Evolutionary conservation across 2,797 vertebrate genomes (phyloP), one percentile per base, ranked within the genome.

Genomic region (Lutjanus campechanus): DNA sequence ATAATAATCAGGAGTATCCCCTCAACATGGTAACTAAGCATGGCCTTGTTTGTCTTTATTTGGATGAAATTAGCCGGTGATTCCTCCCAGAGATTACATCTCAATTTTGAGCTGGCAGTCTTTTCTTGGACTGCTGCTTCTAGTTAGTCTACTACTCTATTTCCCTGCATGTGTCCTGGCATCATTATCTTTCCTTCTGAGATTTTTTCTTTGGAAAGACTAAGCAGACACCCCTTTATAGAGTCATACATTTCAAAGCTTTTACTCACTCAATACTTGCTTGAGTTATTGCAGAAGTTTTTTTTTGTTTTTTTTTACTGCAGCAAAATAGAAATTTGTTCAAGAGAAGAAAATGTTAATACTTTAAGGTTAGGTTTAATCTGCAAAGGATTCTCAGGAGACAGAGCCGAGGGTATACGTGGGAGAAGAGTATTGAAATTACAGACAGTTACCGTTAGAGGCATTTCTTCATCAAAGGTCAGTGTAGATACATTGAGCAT

Each of bases 1-100:
- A 36, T 36, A 36, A 36, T 36, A 36, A 36, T 36, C 29, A 36
- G 29, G 29, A 36, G 3, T 36, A 4, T 36, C 29, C 29, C 29
- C 5, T 36, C 29, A 36, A 36, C 29, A 36, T 36, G 29, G 29
- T 36, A 36, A 36, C 29, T 5, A 36, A 36, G 44, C 63, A 44
- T 36, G 22, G 44, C n/a, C 17, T 61, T 73, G 56, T 65, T 69
- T 78, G 11, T 22, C 8, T 83, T 22, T 49, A 49, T 68, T 75
- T 72, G 61, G 41, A 63, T 63, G 16, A 67, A 62, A 51, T 43
- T 17, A 50, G 56, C 15, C 46, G 41, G 22, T 8, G 51, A 46
- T 75, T 78, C 55, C 29, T 51, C 1, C 13, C 25, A 36, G 19
- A 73, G 19, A 63, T 64, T 49, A 63, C 25, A 11, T 46, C 40